Base-by-base conservation (phyloP, 2,113 vertebrate species). In the Raja brachyura region DNA sequence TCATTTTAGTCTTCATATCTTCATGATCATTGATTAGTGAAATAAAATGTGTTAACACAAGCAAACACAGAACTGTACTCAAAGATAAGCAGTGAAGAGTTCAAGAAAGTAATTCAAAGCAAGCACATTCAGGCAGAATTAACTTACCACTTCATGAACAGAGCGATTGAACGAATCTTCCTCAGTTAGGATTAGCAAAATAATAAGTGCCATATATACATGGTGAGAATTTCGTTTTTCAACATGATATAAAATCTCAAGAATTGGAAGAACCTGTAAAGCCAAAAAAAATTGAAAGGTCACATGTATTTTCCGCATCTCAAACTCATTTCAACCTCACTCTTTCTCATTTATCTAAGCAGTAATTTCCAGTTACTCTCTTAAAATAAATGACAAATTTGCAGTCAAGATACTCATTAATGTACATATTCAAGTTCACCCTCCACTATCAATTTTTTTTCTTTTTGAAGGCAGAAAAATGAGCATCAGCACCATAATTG, bases 151-250 rank as follows among this genome's bases (percentile, higher is more conserved):
- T 97, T 99, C 98, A 0, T 99, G 99, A 94, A 99, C 97, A 93
- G 98, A 99, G 73, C 98, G 96, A 95, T 99, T 99, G 96, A 99
- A 99, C 90, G 98, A 96, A 76, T 99, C 99, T 0, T 99, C 99
- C 95, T 99, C 99, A 0, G 98, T 99, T 0, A 99, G 98, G 94
- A 99, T 99, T 95, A 99, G 96, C 83, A 99, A 95, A 95, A 99
- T 98, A 70, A 99, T 99, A 93, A 99, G 98, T 75, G 99, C 98
- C 99, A 99, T 99, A 95, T 99, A 99, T 93, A 99, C 98, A 20
- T 99, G 99, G 94, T 99, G 99, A 54, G 98, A 99, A 94, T 99
- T 99, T 94, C 98, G 97, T 48, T 99, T 98, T 94, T 99, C 98
- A 14, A 99, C 98, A 0, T 98, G 98, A 96, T 99, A 99, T 28